Conservation (phyloP, 2,888 invertebrate genomes). For the Eucera pruinosa region DNA sequence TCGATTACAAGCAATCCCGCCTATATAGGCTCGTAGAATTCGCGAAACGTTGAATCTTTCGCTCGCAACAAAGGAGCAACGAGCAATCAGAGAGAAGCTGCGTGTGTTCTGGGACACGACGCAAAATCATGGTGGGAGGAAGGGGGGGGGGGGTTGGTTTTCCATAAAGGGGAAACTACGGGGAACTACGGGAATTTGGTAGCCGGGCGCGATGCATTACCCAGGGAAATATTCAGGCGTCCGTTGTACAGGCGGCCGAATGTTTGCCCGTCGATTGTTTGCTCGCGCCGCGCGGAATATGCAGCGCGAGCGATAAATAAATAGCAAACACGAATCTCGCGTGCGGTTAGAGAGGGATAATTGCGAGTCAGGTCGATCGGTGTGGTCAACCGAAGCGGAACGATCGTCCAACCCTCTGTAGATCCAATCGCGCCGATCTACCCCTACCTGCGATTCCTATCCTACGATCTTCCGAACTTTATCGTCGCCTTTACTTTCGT, state of each 20-base stretch:
- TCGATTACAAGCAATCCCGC: too few species aligned
- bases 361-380: constrained; percentile 72
- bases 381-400: constrained; percentile 62
- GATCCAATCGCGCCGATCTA: constrained; percentile 13
- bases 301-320: constrained; percentile 74
- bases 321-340: constrained; percentile 74
- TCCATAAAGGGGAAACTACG: constrained; percentile 4
- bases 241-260: constrained; percentile 34
- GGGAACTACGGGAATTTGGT: constrained; percentile 30
- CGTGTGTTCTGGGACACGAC: too few species aligned
- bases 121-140: too few species aligned
- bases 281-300: constrained; percentile 64
- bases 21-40: too few species aligned
- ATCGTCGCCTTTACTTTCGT: not conserved
- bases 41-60: too few species aligned
- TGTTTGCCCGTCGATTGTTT: constrained; percentile 72
- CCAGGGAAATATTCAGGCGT: constrained; percentile 46
- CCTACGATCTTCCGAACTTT: constrained; percentile 33
- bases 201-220: constrained; percentile 41
- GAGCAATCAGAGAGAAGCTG: too few species aligned
- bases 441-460: constrained; percentile 16
- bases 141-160: not conserved
- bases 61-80: too few species aligned
- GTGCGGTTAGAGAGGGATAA: constrained; percentile 70
- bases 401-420: constrained; percentile 41